Base-by-base conservation (phyloP, 2,888 invertebrate genomes). In the Agonum fuliginosum region DNA sequence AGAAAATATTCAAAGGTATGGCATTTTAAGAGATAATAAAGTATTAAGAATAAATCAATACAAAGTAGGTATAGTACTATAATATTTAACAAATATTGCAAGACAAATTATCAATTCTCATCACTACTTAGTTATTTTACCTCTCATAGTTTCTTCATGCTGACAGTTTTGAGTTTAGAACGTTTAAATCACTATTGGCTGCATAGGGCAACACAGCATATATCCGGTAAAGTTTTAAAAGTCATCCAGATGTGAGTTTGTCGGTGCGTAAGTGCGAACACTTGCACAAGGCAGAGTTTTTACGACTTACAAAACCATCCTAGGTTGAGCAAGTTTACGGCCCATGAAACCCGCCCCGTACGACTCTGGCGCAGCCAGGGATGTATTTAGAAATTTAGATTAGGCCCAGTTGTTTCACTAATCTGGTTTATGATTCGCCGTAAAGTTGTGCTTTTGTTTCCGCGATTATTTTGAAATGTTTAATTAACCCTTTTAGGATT, bases 301-400 rank as follows among this genome's bases (percentile, higher is more conserved):
- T 69, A 69, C 46, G 69, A 69, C 27, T 69, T 69, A 22, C 46
- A 19, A 22, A 12, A 10, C 67, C 20, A 67, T 41, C 34, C 24
- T 27, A 12, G 4, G 30, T 46, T 58, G 24, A 34, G 41, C 14
- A 43, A 17, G 19, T 48, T 48, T 71, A 48, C 30, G 71, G 34
- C 34, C 51, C 71, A 51, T 51, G 46, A 20, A 51, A 30, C 46
- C 17, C 46, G 17, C 43, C 70, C 6, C 27, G 10, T 27, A 17
- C 46, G 27, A 12, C 71, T 14, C 30, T 48, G 27, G 3, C 19
- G 34, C 12, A 46, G 17, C 58, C 67, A 67, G 72, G 58, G 27
- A 34, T 14, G 34, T 72, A 72, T 54, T 72, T 72, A 54, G 54
- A 72, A 72, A 54, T 72, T 72, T 72, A 72, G 72, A 72, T 72